Conservation (phyloP, 2,888 invertebrate species). For the Baccha elongata region DNA sequence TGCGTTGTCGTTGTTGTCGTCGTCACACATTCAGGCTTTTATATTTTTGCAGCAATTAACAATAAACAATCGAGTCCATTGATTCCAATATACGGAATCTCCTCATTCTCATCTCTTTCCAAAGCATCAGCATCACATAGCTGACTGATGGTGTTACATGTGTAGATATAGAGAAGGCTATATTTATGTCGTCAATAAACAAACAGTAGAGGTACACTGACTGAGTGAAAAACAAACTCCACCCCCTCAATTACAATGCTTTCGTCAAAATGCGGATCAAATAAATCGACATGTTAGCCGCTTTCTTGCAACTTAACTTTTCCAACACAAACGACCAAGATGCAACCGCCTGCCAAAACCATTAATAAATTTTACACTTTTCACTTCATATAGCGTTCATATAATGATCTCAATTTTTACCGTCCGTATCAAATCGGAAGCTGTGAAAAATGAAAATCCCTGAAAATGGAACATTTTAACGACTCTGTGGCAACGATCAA, state of each 20-base stretch:
- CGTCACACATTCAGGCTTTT: conserved; percentile 58
- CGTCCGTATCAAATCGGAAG: conserved; percentile 19
- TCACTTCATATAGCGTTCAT: conserved; percentile 30
- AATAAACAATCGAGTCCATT: conserved; percentile 73
- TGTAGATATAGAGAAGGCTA: neutral
- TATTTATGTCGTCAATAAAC: conserved; percentile 60
- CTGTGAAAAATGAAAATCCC: conserved; percentile 60
- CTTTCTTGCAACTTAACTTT: conserved; percentile 18
- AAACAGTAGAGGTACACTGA: conserved; percentile 50
- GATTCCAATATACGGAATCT: conserved; percentile 58
- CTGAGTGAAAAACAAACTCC: conserved; percentile 18
- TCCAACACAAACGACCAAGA: too few relatives aligned
- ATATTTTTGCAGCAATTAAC: conserved; percentile 65
- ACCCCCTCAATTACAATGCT: conserved; percentile 36
- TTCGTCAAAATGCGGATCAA: conserved; percentile 56
- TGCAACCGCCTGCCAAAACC: conserved; percentile 58
- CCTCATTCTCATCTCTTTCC: conserved; percentile 16
- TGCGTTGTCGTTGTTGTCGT: conserved; percentile 14
- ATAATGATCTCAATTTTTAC: conserved; percentile 66
- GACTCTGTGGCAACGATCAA: conserved; percentile 39
- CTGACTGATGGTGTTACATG: too few relatives aligned
- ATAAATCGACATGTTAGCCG: conserved; percentile 60
- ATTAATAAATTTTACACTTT: conserved; percentile 67
- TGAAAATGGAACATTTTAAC: conserved; percentile 69
- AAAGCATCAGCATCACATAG: neutral